Evolutionary conservation across 1,140 invertebrate genomes (phyloP), one percentile per base, ranked within the genome.

Genomic region (Drosophila chauvacae): DNA sequence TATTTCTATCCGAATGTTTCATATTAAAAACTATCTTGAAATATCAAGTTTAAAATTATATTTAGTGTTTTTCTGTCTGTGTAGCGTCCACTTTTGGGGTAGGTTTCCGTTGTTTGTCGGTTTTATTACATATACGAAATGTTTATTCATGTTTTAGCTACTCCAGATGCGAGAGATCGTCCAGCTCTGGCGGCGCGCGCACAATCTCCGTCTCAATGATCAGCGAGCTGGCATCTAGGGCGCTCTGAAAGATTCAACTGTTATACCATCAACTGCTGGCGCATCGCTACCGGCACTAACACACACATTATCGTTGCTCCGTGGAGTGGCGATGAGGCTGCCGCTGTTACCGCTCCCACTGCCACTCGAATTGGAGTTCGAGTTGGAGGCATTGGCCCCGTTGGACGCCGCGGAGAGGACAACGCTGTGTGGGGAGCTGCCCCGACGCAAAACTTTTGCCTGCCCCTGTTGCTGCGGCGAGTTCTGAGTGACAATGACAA

Each of bases 201-300:
- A 91, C 80, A 35, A 91, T 76, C 77, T 92, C 91, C 60, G 91
- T 91, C 73, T 92, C 91, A 79, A 92, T 92, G 51, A 92, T 92
- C 60, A 92, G 72, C 18, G 91, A 87, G 80, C 70, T 91, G 56
- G 71, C 75, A 72, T 92, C 91, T 68, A 92, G 76, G 80, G 48
- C 82, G 74, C 91, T 92, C 77, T 84, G 81, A 91, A 90, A 77
- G 81, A 73, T 72, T 73, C 66, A 73, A 73, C 70, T 72, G 55
- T 60, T 73, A 73, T 72, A 60, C 66, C 70, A 72, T 72, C 70
- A 73, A 51, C 37, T 73, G 68, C 69, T 60, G 70, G 70, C 55
- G 60, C 68, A 44, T 73, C 70, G 66, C 51, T 71, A 72, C 77
- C 68, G 84, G 76, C 84, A 72, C 57, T 82, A 88, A 88, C 63